A percentile compares a stretch with the other conserved stretches of the same genome.
These are phyloP conservation scores for Channa striata DNA, from an alignment of 2,797 vertebrate genomes.

Conservation along the genomic window DNA sequence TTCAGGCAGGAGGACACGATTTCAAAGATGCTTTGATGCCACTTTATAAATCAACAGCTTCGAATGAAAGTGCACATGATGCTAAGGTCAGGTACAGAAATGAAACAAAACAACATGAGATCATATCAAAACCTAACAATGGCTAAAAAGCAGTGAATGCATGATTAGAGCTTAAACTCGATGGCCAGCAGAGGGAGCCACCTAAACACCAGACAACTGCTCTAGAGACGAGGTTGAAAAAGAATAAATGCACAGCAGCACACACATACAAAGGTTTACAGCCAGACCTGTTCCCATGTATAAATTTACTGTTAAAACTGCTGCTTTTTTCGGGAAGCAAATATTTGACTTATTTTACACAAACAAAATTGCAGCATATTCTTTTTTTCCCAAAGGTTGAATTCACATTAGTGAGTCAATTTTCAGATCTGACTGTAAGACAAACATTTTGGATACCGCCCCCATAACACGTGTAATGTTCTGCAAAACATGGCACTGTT, in stretches of 20 bases:
- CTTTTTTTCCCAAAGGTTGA: not conserved
- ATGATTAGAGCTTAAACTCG: conserved; percentile 62
- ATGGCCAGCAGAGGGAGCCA: conserved; percentile 76
- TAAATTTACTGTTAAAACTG: conserved; percentile 1
- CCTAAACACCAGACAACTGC: conserved; percentile 53
- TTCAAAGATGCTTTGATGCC: conserved; percentile 23
- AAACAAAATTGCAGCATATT: not conserved
- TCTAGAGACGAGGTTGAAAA: conserved; percentile 28
- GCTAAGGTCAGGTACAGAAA: conserved; percentile 7
- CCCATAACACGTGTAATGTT: conserved; percentile 49
- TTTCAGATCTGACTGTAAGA: conserved; percentile 74
- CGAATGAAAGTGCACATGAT: conserved; percentile 23
- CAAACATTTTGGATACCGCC: conserved; percentile 20
- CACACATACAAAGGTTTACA: conserved; percentile 56
- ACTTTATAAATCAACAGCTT: conserved; percentile 39
- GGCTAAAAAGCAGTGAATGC: conserved; percentile 44
- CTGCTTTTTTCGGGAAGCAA: not conserved
- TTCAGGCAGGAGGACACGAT: conserved; percentile 35
- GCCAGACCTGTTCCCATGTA: conserved; percentile 61
- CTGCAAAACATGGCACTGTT: conserved; percentile 53
- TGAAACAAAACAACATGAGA: conserved; percentile 20
- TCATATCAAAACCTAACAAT: conserved; percentile 19
- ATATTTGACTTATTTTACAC: not conserved
- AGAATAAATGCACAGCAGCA: conserved; percentile 34
- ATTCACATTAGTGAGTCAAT: not conserved